These are phyloP conservation scores for Trogon surrucura DNA, from an alignment of 2,113 vertebrate genomes.

Conservation along the genomic window DNA sequence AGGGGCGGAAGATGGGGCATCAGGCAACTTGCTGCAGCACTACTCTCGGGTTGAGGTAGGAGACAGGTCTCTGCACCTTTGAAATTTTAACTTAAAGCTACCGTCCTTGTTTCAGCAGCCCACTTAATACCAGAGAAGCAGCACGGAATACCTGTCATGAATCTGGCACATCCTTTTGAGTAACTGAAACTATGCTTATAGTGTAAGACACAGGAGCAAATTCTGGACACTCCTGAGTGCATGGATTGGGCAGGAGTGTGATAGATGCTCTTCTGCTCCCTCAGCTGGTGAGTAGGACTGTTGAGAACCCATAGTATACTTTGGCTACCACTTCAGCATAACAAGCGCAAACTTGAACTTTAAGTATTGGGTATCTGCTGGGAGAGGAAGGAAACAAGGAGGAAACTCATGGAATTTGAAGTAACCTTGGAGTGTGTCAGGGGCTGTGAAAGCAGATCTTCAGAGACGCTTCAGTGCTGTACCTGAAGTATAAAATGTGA, in stretches of 20 bases:
- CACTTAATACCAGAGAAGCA: neutral
- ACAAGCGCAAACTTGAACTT: neutral
- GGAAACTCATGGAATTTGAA: neutral
- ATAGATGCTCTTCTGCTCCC: neutral
- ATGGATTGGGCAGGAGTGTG: accelerated
- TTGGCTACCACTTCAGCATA: too few relatives aligned
- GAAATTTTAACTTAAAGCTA: neutral
- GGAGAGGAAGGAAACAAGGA: neutral
- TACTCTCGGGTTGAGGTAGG: neutral
- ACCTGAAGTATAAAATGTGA: neutral
- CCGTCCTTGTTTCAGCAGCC: neutral
- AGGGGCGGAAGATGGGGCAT: neutral
- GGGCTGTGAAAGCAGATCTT: neutral
- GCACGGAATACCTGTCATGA: neutral
- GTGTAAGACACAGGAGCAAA: accelerated
- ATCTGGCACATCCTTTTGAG: neutral
- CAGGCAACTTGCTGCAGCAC: neutral
- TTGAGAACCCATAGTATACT: neutral
- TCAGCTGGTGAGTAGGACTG: neutral
- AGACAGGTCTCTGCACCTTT: neutral
- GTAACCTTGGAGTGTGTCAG: neutral
- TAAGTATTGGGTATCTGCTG: neutral
- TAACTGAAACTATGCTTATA: neutral
- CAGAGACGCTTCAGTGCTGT: neutral
- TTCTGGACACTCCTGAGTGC: neutral